Evolutionary conservation across 2,888 invertebrate species (phyloP).

Genomic region (Dimorphilus gyrociliatus): DNA sequence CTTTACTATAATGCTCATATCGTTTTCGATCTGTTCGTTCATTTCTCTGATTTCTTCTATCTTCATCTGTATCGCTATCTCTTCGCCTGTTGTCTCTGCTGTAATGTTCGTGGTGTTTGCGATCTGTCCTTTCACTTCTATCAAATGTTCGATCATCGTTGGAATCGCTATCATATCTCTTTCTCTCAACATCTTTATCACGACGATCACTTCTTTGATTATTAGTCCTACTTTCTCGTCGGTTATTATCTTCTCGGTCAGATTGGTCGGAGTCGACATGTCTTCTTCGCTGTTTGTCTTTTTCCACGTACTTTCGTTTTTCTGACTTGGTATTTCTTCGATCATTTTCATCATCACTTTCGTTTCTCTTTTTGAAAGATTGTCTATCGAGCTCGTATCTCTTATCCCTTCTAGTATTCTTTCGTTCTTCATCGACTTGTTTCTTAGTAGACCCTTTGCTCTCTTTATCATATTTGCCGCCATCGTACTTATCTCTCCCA

Average conservation of each 20-base stretch:
- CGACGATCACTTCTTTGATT: not conserved
- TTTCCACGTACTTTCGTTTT: conserved; percentile 1
- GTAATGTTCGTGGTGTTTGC: not conserved
- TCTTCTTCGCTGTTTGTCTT: conserved; percentile 2
- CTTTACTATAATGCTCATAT: not conserved
- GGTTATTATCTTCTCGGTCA: not conserved
- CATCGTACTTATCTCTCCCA: not conserved
- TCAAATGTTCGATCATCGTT: not conserved
- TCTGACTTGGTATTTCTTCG: conserved; percentile 1
- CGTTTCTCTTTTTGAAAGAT: conserved; percentile 3
- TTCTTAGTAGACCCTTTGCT: not conserved
- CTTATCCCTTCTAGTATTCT: conserved; percentile 1
- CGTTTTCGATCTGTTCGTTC: conserved; percentile 2
- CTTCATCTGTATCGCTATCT: conserved; percentile 3
- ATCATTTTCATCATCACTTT: not conserved
- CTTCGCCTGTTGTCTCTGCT: not conserved
- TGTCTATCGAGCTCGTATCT: conserved; percentile 3
- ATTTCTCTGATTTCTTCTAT: conserved; percentile 1
- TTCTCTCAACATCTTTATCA: not conserved
- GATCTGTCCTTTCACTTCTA: not conserved
- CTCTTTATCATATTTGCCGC: not conserved
- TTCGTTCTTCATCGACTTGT: conserved; percentile 3
- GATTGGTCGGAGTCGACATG: not conserved
- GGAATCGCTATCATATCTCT: not conserved
- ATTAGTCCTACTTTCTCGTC: not conserved